These are phyloP conservation scores for Eulemur albifrons DNA, from an alignment of 2,797 vertebrate genomes.

Conservation along the genomic window DNA sequence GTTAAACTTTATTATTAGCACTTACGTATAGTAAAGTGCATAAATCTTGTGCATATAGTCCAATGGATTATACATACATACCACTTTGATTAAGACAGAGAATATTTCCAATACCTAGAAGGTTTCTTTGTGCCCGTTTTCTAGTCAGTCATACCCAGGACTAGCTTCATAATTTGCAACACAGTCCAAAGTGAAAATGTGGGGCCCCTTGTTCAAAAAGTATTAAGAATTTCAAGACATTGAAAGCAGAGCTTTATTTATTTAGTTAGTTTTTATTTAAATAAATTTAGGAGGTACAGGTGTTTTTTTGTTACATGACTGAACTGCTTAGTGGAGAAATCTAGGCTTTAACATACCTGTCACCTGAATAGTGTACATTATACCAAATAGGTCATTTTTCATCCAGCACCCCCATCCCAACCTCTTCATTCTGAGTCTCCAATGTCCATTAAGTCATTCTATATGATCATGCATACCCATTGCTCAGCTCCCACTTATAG, in stretches of 20 bases:
- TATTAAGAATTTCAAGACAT: not conserved
- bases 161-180: not conserved
- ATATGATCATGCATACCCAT: not conserved
- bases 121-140: not conserved
- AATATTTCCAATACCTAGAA: not conserved
- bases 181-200: not conserved
- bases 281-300: not conserved
- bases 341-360: not conserved
- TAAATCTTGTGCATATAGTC: not conserved
- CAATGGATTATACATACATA: not conserved
- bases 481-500: not conserved
- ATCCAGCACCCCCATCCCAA: not conserved
- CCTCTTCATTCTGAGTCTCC: not conserved
- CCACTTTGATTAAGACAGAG: not conserved
- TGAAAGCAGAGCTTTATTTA: not conserved
- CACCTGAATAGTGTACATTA: not conserved
- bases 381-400: not conserved
- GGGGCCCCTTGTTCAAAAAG: not conserved
- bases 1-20: not conserved
- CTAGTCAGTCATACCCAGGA: not conserved
- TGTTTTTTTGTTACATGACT: not conserved
- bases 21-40: not conserved
- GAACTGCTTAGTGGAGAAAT: not conserved
- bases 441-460: not conserved
- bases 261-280: not conserved